Percentiles rank a stretch among this genome's conserved stretches.
Conservation (phyloP, 2,888 invertebrate genomes). For the Trachelus iudaicus region DNA sequence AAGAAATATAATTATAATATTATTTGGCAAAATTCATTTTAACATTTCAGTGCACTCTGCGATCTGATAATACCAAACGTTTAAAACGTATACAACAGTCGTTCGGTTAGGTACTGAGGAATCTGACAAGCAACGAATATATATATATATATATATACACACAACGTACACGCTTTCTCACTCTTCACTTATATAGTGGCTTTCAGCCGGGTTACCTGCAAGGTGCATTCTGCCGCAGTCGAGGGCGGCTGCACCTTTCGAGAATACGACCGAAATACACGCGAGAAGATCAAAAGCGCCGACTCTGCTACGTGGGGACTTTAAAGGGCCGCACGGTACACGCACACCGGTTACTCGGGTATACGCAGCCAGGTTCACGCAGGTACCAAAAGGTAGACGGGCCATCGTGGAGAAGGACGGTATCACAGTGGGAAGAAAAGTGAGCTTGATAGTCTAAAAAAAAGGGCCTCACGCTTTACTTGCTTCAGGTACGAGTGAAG, state of each 20-base stretch:
- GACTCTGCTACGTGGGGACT: slow-evolving; percentile 24
- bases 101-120: background rate
- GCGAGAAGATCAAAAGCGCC: slow-evolving; percentile 41
- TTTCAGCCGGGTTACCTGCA: background rate
- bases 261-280: background rate
- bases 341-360: background rate
- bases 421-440: background rate
- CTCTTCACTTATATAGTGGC: slow-evolving; percentile 2
- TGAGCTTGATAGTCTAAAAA: background rate
- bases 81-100: background rate
- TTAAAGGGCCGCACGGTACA: background rate
- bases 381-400: background rate
- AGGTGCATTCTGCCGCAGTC: background rate
- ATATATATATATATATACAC: background rate
- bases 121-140: background rate
- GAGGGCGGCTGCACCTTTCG: background rate
- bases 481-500: background rate
- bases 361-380: background rate
- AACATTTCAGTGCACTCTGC: too few relatives aligned
- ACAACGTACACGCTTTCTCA: slow-evolving; percentile 1
- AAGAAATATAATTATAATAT: too few relatives aligned
- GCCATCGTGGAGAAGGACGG: background rate
- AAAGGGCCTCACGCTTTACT: background rate
- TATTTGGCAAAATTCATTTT: too few relatives aligned
- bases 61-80: too few relatives aligned